phyloP scores from a whole-genome alignment of 2,888 invertebrate genomes.

The Nymphalis urticae region DNA sequence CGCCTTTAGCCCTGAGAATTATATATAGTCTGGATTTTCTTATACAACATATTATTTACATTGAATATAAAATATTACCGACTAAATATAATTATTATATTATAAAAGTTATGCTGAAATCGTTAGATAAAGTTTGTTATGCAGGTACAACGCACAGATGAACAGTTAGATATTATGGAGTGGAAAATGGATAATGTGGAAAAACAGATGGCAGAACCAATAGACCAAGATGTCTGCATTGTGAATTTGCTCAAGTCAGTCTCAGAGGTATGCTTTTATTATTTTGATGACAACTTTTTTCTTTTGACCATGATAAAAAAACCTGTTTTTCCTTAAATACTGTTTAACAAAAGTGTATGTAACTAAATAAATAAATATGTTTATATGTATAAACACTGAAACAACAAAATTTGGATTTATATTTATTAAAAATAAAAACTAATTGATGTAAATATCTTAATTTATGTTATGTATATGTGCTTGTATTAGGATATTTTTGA shows the following conservation, averaged over 20 bases:
- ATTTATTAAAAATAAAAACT: background rate
- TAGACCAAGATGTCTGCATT: conserved; percentile 84
- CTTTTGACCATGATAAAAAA: too few species aligned
- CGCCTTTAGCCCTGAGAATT: background rate
- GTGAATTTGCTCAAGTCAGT: conserved; percentile 88
- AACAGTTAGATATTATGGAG: conserved; percentile 86
- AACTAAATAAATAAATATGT: too few species aligned
- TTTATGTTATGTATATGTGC: background rate
- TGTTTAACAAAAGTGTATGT: too few species aligned
- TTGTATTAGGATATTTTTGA: background rate
- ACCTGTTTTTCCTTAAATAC: too few species aligned
- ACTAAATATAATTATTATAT: too few species aligned
- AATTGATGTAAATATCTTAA: background rate
- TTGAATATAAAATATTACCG: too few species aligned
- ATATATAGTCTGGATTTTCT: too few species aligned
- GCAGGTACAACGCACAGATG: conserved; percentile 88
- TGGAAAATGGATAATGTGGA: conserved; percentile 88
- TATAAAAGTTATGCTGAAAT: background rate
- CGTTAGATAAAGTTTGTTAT: background rate
- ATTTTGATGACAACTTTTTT: background rate
- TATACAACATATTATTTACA: too few species aligned
- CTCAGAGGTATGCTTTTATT: conserved; percentile 79
- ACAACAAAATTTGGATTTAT: background rate
- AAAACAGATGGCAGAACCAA: conserved; percentile 81
- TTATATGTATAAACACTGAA: background rate